Conservation (phyloP, 1,140 invertebrate genomes). For the Dreissena rostriformis region DNA sequence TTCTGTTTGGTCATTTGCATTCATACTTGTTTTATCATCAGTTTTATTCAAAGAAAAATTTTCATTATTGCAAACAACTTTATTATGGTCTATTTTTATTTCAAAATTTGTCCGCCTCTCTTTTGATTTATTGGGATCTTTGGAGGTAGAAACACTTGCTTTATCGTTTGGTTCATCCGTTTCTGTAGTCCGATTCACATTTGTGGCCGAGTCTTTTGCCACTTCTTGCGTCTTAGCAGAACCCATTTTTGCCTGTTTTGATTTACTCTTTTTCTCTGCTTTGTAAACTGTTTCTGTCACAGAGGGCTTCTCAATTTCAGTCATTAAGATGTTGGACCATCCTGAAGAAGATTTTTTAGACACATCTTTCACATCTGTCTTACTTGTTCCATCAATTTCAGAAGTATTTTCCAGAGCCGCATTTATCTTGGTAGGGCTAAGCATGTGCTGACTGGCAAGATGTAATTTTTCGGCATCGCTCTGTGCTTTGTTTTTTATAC, state of each 20-base stretch:
- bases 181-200: neutral
- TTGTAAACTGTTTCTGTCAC: neutral
- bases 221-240: neutral
- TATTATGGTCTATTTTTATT: neutral
- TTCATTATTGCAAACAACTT: neutral
- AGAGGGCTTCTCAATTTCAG: neutral
- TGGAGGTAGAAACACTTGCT: neutral
- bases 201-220: neutral
- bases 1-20: neutral
- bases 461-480: neutral
- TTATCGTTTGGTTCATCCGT: neutral
- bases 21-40: neutral
- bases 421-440: too few relatives aligned
- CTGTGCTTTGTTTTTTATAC: slow-evolving; percentile 31
- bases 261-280: slow-evolving; percentile 30
- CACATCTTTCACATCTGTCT: neutral
- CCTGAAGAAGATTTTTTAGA: neutral
- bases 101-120: neutral
- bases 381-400: too few relatives aligned
- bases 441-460: neutral
- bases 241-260: slow-evolving; percentile 9
- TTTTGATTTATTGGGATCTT: neutral
- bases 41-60: neutral
- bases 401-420: too few relatives aligned
- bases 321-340: neutral